Percentiles rank a stretch among this genome's conserved stretches.
phyloP scores from a whole-genome alignment of 2,113 vertebrate genomes.

The Scomber japonicus region DNA sequence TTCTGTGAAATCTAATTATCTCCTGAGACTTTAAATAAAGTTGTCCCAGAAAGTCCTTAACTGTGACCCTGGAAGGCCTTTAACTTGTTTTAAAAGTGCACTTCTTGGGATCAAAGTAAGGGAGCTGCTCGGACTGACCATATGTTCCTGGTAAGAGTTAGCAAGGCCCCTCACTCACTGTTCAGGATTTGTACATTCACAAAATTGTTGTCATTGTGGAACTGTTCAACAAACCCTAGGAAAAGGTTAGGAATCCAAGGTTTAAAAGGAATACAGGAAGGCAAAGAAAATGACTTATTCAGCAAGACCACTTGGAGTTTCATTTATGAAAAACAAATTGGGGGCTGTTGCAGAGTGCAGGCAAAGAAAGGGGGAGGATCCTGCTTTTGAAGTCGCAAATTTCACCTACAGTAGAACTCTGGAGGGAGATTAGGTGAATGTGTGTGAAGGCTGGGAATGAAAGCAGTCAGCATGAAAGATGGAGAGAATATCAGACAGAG shows the following conservation, averaged over 20 bases:
- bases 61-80: constrained; percentile 52
- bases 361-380: constrained; percentile 43
- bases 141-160: constrained; percentile 8
- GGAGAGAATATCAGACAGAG: constrained; percentile 50
- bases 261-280: constrained; percentile 11
- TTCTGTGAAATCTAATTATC: constrained; percentile 72
- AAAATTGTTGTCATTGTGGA: constrained; percentile 29
- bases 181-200: background rate
- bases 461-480: constrained; percentile 58
- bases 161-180: constrained; percentile 12
- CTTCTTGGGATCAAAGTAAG: constrained; percentile 24
- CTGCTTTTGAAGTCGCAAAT: constrained; percentile 71
- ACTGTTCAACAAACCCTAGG: constrained; percentile 23
- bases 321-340: constrained; percentile 57
- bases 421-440: constrained; percentile 64
- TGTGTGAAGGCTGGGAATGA: constrained; percentile 50
- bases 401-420: constrained; percentile 61
- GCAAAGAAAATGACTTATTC: background rate
- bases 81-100: constrained; percentile 52
- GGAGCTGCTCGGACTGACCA: constrained; percentile 23
- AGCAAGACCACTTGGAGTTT: constrained; percentile 22
- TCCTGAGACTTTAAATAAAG: constrained; percentile 58
- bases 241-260: background rate
- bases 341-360: constrained; percentile 9
- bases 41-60: constrained; percentile 37